Conservation (phyloP, 1,140 invertebrate genomes). For the Portunus trituberculatus region DNA sequence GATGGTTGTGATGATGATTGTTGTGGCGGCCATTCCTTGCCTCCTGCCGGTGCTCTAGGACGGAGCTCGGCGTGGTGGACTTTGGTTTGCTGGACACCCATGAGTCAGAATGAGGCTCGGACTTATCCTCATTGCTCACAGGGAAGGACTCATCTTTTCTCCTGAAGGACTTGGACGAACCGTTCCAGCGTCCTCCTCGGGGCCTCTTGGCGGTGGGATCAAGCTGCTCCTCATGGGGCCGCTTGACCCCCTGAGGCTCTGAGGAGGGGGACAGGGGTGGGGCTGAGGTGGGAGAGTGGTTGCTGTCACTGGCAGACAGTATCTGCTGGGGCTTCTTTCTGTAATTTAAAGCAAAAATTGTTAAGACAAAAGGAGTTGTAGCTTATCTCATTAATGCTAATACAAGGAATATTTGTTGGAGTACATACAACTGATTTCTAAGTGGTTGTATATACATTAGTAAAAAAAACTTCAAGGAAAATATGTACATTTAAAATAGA, state of each 20-base stretch:
- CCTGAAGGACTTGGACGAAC: slow-evolving; percentile 23
- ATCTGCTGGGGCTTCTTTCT: slow-evolving; percentile 47
- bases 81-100: slow-evolving; percentile 36
- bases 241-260: slow-evolving; percentile 49
- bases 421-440: neutral
- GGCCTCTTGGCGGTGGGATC: slow-evolving; percentile 56
- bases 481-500: too few species aligned
- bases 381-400: neutral
- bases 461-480: too few species aligned
- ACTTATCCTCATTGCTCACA: neutral
- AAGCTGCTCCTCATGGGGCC: slow-evolving; percentile 45
- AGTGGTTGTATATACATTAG: too few species aligned
- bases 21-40: slow-evolving; percentile 35
- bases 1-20: slow-evolving; percentile 6
- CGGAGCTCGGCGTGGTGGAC: slow-evolving; percentile 4
- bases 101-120: neutral
- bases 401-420: too few species aligned
- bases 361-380: neutral
- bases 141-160: neutral
- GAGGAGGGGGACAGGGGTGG: slow-evolving; percentile 47
- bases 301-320: slow-evolving; percentile 6
- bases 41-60: slow-evolving; percentile 44
- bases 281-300: slow-evolving; percentile 46
- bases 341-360: neutral
- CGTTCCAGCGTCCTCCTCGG: slow-evolving; percentile 30